Base-by-base conservation (phyloP, 2,113 vertebrate species). In the Scatophagus argus region DNA sequence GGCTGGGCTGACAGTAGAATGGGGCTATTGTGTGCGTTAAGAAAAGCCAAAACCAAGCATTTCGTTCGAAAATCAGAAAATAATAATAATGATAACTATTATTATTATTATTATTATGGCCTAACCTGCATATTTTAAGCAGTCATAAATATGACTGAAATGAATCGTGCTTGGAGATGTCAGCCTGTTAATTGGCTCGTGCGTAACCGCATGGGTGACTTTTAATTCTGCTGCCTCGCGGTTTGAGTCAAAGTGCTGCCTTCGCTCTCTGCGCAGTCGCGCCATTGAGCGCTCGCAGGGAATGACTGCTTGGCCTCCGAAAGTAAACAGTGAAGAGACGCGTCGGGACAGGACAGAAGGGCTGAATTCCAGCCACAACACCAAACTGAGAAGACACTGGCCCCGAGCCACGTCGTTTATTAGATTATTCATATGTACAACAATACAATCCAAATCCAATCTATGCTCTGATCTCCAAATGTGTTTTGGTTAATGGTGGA, bases 271-370 rank as follows among this genome's bases (percentile, higher is more conserved):
- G 63, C 75, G 70, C 81, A 78, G 71, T 64, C 17, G 68, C 43
- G 13, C 60, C 65, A 32, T 8, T 82, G 82, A 81, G 84, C 63
- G 73, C 70, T 74, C 72, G 44, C 56, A 25, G 76, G 61, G n/a
- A 51, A n/a, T 21, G 49, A 62, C 77, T 58, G 67, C 44, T 39
- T 43, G 74, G 83, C 88, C 88, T 85, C 83, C 71, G 7, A 85
- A 77, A 79, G 89, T 88, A 91, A 93, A 93, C 89, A 93, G 83
- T 14, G 63, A 79, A 81, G 82, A 63, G 77, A 84, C 93, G 83
- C 86, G 89, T 89, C 81, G 74, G 91, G 89, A 84, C 90, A 91
- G 87, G 89, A 91, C 83, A 88, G 88, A 81, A 71, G 71, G 85
- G 77, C 78, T 65, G 86, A 87, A 92, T 91, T 93, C 91, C 90